Percentiles rank a stretch among this genome's conserved stretches.
These are phyloP conservation scores for Gnathonemus longibarbis DNA, from an alignment of 2,113 vertebrate species.

Conservation along the genomic window DNA sequence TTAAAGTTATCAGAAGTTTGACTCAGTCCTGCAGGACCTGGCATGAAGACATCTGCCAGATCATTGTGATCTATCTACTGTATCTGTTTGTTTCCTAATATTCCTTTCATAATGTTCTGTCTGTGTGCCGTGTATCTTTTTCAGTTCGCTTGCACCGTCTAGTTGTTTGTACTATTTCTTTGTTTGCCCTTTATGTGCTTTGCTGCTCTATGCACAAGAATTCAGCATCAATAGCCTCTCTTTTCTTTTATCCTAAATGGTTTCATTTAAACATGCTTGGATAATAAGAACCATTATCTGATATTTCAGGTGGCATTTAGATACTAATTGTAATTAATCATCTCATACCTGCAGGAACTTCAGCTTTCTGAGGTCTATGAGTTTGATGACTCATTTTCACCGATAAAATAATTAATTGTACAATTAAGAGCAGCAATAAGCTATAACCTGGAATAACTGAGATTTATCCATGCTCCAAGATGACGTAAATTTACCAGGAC, in stretches of 20 bases:
- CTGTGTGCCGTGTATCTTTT: background rate
- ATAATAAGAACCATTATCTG: no score
- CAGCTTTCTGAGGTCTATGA: background rate
- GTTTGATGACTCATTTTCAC: background rate
- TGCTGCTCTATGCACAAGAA: no score
- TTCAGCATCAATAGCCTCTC: no score
- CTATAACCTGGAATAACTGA: background rate
- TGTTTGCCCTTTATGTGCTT: background rate
- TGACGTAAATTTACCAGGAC: slow-evolving; percentile 40
- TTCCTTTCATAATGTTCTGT: background rate
- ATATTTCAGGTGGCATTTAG: background rate
- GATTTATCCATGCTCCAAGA: background rate
- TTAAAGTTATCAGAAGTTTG: background rate
- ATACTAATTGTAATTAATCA: background rate
- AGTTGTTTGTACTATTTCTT: background rate
- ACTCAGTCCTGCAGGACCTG: background rate
- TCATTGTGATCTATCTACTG: background rate
- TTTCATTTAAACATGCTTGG: no score
- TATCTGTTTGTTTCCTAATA: background rate
- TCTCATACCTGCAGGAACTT: background rate
- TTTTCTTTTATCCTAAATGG: background rate
- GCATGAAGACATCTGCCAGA: background rate
- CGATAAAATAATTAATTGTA: background rate
- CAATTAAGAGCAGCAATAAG: background rate
- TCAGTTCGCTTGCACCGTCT: background rate